Percentiles rank a stretch among this genome's conserved stretches.
These are phyloP conservation scores for Drosophila austrosaltans DNA, from an alignment of 2,888 invertebrate genomes.

Conservation along the genomic window DNA sequence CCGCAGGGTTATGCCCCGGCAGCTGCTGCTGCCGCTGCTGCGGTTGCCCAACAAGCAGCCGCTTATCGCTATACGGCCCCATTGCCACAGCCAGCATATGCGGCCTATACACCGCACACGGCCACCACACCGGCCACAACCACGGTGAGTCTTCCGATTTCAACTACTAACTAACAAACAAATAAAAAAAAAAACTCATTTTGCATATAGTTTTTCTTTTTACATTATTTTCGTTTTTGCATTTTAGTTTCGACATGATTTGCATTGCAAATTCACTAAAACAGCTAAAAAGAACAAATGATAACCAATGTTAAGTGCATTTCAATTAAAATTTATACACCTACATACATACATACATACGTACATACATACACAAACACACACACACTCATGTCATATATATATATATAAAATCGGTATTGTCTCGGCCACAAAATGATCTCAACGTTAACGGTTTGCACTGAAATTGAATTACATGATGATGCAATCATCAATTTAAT, in stretches of 20 bases:
- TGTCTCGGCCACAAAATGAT: background rate
- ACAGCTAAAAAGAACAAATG: background rate
- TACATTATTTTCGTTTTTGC: background rate
- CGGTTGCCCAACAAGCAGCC: slow-evolving; percentile 81
- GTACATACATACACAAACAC: no score
- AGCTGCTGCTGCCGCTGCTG: slow-evolving; percentile 82
- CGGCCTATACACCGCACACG: slow-evolving; percentile 84
- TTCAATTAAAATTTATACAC: slow-evolving; percentile 1
- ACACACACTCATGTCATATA: no score
- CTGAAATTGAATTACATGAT: background rate
- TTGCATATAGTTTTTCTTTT: background rate
- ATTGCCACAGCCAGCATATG: slow-evolving; percentile 83
- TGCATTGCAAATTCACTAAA: slow-evolving; percentile 1
- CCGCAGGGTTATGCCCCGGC: slow-evolving; percentile 83
- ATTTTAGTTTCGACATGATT: background rate
- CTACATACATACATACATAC: no score
- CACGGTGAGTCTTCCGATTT: slow-evolving; percentile 80
- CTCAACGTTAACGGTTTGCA: background rate
- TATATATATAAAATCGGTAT: no score
- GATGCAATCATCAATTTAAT: slow-evolving; percentile 1
- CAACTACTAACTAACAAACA: slow-evolving; percentile 6
- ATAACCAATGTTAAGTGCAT: slow-evolving; percentile 12
- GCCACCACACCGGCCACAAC: slow-evolving; percentile 82
- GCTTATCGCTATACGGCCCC: slow-evolving; percentile 84
- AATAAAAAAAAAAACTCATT: background rate